phyloP scores from a whole-genome alignment of 2,888 invertebrate species.

The Magallana nippona region DNA sequence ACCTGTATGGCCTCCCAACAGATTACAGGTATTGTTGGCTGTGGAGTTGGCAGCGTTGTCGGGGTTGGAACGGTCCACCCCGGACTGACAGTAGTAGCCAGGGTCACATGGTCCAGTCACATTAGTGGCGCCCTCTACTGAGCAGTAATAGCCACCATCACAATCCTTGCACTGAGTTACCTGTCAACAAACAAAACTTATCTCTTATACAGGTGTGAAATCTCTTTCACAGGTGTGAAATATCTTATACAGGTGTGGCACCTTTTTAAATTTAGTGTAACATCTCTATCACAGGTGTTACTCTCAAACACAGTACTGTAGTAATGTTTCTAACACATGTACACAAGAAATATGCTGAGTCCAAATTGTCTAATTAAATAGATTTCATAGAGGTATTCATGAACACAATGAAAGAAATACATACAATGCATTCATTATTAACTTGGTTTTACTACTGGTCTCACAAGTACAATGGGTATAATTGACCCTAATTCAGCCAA shows the following conservation, averaged over 20 bases:
- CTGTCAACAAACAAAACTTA: conserved; percentile 52
- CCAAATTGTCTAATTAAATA: too few species aligned
- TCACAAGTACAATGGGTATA: too few species aligned
- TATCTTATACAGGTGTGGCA: too few species aligned
- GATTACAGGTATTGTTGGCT: conserved; percentile 72
- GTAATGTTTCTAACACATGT: neutral
- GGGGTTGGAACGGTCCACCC: conserved; percentile 76
- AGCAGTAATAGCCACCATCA: conserved; percentile 74
- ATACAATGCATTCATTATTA: too few species aligned
- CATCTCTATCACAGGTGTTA: neutral
- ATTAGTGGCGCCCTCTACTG: conserved; percentile 67
- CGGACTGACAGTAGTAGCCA: conserved; percentile 77
- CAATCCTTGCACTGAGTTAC: conserved; percentile 76
- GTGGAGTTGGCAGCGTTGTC: conserved; percentile 73
- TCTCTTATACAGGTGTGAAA: too few species aligned
- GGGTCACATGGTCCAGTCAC: conserved; percentile 71
- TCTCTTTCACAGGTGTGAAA: too few species aligned
- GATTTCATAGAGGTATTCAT: too few species aligned
- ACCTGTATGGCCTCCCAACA: conserved; percentile 77
- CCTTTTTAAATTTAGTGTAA: too few species aligned
- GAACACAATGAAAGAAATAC: too few species aligned
- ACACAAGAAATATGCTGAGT: too few species aligned
- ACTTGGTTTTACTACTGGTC: too few species aligned
- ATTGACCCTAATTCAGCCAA: neutral
- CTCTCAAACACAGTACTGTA: neutral